phyloP scores from a whole-genome alignment of 2,113 vertebrate species.

The Octodon degus region DNA sequence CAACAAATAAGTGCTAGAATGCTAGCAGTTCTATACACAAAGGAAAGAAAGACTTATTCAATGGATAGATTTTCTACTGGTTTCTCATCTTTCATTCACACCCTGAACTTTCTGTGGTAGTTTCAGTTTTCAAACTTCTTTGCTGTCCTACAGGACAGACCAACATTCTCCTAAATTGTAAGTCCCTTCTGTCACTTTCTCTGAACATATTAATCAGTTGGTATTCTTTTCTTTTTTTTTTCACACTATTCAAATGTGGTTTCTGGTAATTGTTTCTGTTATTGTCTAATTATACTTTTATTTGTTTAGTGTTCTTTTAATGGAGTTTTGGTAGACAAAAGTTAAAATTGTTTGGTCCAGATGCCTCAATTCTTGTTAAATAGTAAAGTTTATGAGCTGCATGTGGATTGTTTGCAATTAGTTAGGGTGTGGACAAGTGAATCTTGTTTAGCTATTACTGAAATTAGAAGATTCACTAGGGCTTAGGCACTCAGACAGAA shows the following conservation, averaged over 20 bases:
- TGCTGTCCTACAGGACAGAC: not conserved
- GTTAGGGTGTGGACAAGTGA: too few relatives aligned
- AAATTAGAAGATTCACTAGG: conserved; percentile 53
- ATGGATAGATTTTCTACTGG: not conserved
- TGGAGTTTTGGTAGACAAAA: too few relatives aligned
- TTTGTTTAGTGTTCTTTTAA: too few relatives aligned
- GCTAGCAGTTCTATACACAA: not conserved
- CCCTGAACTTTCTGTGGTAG: not conserved
- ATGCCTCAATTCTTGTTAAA: too few relatives aligned
- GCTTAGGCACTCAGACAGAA: conserved; percentile 41
- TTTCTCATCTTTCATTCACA: conserved; percentile 49
- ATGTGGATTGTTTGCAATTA: too few relatives aligned
- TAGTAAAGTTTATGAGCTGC: too few relatives aligned
- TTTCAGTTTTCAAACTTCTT: conserved; percentile 53
- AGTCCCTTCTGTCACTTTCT: not conserved
- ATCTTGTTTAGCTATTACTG: not conserved
- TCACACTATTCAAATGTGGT: not conserved
- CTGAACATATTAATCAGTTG: not conserved
- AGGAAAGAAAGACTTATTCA: not conserved
- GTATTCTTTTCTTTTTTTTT: not conserved
- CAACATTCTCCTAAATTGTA: not conserved
- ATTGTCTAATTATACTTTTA: too few relatives aligned
- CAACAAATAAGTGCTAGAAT: not conserved
- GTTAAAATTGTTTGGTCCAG: too few relatives aligned
- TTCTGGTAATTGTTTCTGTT: too few relatives aligned